A percentile compares a stretch with the other conserved stretches of the same genome.
Conservation (phyloP, 2,888 invertebrate genomes). For the Tetragnatha montana region DNA sequence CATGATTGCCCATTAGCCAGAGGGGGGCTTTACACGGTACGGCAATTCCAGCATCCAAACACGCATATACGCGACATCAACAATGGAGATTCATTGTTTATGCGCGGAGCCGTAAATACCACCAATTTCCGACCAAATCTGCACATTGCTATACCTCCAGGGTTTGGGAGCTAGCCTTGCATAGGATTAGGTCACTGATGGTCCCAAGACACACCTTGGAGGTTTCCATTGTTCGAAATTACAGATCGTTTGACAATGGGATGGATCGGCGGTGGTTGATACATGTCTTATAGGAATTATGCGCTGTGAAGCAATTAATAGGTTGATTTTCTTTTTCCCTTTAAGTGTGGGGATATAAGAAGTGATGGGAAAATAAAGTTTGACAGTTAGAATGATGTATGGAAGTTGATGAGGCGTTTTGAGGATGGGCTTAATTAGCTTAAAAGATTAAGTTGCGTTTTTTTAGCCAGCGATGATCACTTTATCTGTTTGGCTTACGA, state of each 20-base stretch:
- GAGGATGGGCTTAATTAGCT: too few species aligned
- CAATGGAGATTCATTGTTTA: slow-evolving; percentile 49
- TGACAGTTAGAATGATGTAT: too few species aligned
- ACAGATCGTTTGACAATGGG: neutral
- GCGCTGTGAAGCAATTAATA: slow-evolving; percentile 8
- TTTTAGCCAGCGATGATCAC: too few species aligned
- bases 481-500: too few species aligned
- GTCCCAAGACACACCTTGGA: neutral
- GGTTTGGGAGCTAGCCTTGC: slow-evolving; percentile 16
- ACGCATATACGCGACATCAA: slow-evolving; percentile 19
- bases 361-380: too few species aligned
- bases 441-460: too few species aligned
- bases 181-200: slow-evolving; percentile 41
- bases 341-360: too few species aligned
- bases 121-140: slow-evolving; percentile 54
- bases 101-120: slow-evolving; percentile 33
- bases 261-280: neutral
- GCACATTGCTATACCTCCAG: slow-evolving; percentile 1
- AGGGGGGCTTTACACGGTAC: slow-evolving; percentile 33
- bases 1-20: slow-evolving; percentile 64
- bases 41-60: slow-evolving; percentile 27
- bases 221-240: neutral
- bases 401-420: too few species aligned
- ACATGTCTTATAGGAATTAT: slow-evolving; percentile 2
- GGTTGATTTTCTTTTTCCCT: too few species aligned